These are phyloP conservation scores for Mya arenaria DNA, from an alignment of 1,140 invertebrate species.

Conservation along the genomic window DNA sequence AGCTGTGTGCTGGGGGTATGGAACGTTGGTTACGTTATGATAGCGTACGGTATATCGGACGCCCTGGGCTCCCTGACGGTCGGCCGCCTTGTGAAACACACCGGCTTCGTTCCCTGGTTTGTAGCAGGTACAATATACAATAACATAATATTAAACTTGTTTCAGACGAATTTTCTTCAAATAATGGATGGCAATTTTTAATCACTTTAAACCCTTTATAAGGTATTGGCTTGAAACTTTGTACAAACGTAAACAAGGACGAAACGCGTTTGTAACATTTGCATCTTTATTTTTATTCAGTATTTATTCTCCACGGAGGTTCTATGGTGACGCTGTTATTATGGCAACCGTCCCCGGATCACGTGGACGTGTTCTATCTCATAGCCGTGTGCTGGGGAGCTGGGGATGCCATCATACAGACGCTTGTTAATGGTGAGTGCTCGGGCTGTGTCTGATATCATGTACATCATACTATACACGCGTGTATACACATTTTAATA, in stretches of 20 bases:
- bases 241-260: too few relatives aligned
- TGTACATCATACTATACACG: too few relatives aligned
- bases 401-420: slow-evolving; percentile 97
- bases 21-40: slow-evolving; percentile 96
- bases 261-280: too few relatives aligned
- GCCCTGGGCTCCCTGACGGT: slow-evolving; percentile 93
- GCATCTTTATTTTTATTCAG: slow-evolving; percentile 56
- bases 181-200: too few relatives aligned
- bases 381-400: slow-evolving; percentile 96
- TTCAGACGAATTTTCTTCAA: too few relatives aligned
- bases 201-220: too few relatives aligned
- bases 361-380: slow-evolving; percentile 92
- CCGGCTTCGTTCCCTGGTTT: slow-evolving; percentile 92
- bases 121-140: slow-evolving; percentile 86
- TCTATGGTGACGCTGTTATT: slow-evolving; percentile 72
- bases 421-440: slow-evolving; percentile 95
- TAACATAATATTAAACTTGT: too few relatives aligned
- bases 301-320: slow-evolving; percentile 53
- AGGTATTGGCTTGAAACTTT: too few relatives aligned
- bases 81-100: slow-evolving; percentile 94
- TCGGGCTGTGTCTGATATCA: too few relatives aligned
- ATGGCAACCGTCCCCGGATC: slow-evolving; percentile 91
- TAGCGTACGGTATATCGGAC: slow-evolving; percentile 96
- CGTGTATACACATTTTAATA: too few relatives aligned
- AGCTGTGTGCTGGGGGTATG: slow-evolving; percentile 94